A percentile compares a stretch with the other conserved stretches of the same genome.
phyloP scores from a whole-genome alignment of 2,113 vertebrate species.

The Podarcis raffonei region DNA sequence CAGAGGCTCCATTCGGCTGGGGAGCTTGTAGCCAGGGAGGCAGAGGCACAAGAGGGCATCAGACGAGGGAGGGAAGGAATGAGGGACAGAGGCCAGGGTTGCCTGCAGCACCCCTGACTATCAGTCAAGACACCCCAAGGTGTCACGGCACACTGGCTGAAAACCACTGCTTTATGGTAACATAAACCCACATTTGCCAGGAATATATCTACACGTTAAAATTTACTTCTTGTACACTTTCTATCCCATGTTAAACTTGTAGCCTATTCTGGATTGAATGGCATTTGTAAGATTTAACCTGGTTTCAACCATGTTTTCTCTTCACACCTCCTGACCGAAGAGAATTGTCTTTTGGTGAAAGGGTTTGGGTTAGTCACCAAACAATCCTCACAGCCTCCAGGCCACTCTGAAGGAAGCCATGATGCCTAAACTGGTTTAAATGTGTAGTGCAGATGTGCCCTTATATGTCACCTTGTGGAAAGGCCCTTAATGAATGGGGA shows the following conservation, averaged over 20 bases:
- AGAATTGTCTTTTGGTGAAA: not conserved
- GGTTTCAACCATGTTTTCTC: not conserved
- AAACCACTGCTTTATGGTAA: not conserved
- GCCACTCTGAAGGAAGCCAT: not conserved
- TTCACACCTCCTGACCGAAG: not conserved
- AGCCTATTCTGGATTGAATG: not conserved
- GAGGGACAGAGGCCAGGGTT: too few species aligned
- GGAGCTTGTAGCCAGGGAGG: too few species aligned
- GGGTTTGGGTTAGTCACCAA: not conserved
- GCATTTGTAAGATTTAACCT: not conserved
- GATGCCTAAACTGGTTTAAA: not conserved
- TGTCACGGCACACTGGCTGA: too few species aligned
- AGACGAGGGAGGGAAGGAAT: too few species aligned
- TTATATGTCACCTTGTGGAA: not conserved
- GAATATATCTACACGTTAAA: not conserved
- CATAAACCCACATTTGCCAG: not conserved
- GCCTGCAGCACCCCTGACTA: too few species aligned
- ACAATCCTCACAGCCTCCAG: not conserved
- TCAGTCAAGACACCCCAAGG: too few species aligned
- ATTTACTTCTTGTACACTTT: not conserved
- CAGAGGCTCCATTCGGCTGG: too few species aligned
- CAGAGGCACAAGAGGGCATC: too few species aligned
- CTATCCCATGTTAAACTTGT: not conserved
- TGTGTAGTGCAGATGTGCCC: not conserved
- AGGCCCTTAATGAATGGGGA: not conserved